These are phyloP conservation scores for Brachycybe producta DNA, from an alignment of 2,888 invertebrate species.

Conservation along the genomic window DNA sequence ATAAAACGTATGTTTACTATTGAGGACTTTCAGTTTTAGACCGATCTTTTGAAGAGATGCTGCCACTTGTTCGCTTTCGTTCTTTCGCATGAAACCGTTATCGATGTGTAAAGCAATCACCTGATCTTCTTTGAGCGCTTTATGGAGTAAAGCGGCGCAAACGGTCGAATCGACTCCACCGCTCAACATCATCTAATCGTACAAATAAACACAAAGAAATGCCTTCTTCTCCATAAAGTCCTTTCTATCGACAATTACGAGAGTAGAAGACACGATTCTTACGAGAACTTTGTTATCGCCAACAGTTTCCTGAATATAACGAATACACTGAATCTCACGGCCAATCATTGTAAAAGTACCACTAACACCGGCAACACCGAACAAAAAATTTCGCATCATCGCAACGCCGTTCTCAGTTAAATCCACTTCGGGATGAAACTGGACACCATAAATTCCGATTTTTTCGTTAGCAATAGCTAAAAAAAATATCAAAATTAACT, in stretches of 20 bases:
- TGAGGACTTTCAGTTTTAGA: slow-evolving; percentile 54
- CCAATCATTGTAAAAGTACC: slow-evolving; percentile 77
- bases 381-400: slow-evolving; percentile 90
- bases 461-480: slow-evolving; percentile 80
- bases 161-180: slow-evolving; percentile 99
- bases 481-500: slow-evolving; percentile 16
- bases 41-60: slow-evolving; percentile 69
- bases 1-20: slow-evolving; percentile 42
- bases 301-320: slow-evolving; percentile 77
- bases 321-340: slow-evolving; percentile 78
- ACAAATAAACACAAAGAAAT: not conserved
- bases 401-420: slow-evolving; percentile 77
- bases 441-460: slow-evolving; percentile 81
- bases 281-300: slow-evolving; percentile 87
- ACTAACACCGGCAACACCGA: slow-evolving; percentile 72
- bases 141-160: slow-evolving; percentile 86
- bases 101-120: slow-evolving; percentile 94
- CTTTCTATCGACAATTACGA: not conserved
- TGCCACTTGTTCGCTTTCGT: slow-evolving; percentile 80
- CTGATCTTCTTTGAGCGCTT: slow-evolving; percentile 75
- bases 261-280: slow-evolving; percentile 33
- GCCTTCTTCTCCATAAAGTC: no score
- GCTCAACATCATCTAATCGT: slow-evolving; percentile 74
- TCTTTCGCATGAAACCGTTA: slow-evolving; percentile 97
- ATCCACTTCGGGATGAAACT: slow-evolving; percentile 98